Percentiles rank a stretch among this genome's conserved stretches.
These are phyloP conservation scores for Lasioglossum figueresi DNA, from an alignment of 2,888 invertebrate species.

Conservation along the genomic window DNA sequence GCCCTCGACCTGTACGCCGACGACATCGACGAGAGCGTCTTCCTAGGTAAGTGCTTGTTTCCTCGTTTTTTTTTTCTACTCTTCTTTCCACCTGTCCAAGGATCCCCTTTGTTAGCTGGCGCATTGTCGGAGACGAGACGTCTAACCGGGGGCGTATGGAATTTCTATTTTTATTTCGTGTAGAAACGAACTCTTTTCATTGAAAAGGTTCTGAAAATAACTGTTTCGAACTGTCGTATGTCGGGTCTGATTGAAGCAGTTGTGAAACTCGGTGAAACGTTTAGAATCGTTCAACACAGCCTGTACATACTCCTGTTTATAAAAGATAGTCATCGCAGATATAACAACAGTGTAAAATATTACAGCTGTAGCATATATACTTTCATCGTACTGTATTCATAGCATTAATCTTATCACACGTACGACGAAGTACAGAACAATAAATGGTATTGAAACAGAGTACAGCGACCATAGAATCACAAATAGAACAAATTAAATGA, in stretches of 20 bases:
- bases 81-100: background rate
- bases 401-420: background rate
- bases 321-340: background rate
- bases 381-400: background rate
- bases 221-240: background rate
- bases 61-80: background rate
- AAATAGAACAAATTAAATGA: background rate
- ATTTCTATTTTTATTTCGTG: background rate
- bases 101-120: background rate
- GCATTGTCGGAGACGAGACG: background rate
- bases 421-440: background rate
- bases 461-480: background rate
- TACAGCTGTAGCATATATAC: background rate
- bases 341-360: background rate
- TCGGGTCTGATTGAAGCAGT: background rate
- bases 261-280: background rate
- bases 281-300: background rate
- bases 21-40: slow-evolving; percentile 81
- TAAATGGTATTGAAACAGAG: background rate
- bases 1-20: slow-evolving; percentile 76
- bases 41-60: slow-evolving; percentile 78
- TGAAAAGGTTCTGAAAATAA: background rate
- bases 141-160: background rate
- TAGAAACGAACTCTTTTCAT: background rate
- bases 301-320: background rate